phyloP scores from a whole-genome alignment of 2,888 invertebrate species.

The Polydrusus pterygomalis region DNA sequence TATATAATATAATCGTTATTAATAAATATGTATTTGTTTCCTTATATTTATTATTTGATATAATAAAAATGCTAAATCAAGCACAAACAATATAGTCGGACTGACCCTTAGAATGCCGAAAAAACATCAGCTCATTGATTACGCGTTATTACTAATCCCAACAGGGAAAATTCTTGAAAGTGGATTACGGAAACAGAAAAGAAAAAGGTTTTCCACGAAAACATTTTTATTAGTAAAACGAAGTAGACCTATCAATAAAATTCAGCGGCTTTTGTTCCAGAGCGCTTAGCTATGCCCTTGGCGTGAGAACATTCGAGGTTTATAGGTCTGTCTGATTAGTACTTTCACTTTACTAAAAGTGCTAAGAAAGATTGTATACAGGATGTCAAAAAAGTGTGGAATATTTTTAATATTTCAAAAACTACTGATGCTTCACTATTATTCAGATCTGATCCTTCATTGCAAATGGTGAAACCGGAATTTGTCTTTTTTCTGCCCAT shows the following conservation, averaged over 20 bases:
- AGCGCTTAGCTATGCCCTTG: constrained; percentile 23
- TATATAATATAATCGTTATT: too few relatives aligned
- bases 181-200: constrained; percentile 20
- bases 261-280: constrained; percentile 43
- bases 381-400: too few relatives aligned
- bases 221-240: constrained; percentile 49
- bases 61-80: neutral
- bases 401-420: too few relatives aligned
- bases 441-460: too few relatives aligned
- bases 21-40: neutral
- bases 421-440: too few relatives aligned
- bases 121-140: neutral
- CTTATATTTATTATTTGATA: neutral
- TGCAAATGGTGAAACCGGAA: too few relatives aligned
- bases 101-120: neutral
- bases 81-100: neutral
- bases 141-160: neutral
- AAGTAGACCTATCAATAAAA: constrained; percentile 47
- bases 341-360: constrained; percentile 47
- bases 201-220: constrained; percentile 16
- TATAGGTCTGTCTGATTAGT: constrained; percentile 47
- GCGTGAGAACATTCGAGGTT: constrained; percentile 35
- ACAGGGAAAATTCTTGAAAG: constrained; percentile 6
- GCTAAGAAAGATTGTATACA: neutral
- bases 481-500: too few relatives aligned